A percentile compares a stretch with the other conserved stretches of the same genome.
These are phyloP conservation scores for Apostichopus leukothele DNA, from an alignment of 53 echinoderm and acorn worm genomes.

Conservation along the genomic window DNA sequence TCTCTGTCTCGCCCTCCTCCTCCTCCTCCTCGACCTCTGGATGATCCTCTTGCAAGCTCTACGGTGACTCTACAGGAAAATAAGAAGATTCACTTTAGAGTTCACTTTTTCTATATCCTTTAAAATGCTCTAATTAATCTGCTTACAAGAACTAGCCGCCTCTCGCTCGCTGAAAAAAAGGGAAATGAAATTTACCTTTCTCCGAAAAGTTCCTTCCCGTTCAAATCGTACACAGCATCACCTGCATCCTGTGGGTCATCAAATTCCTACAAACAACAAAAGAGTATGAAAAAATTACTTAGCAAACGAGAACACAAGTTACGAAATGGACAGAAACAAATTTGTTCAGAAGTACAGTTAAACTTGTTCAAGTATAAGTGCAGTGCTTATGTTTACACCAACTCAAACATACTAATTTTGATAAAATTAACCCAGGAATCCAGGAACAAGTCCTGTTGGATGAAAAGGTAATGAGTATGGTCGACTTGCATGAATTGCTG, in stretches of 20 bases:
- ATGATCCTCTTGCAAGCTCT: constrained; percentile 91
- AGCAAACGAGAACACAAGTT: no score
- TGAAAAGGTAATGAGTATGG: no score
- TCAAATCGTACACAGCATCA: constrained; percentile 92
- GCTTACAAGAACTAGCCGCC: no score
- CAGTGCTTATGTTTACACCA: not conserved
- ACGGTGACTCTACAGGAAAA: constrained; percentile 70
- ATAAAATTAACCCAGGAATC: no score
- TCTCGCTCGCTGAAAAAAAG: no score
- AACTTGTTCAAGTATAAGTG: not conserved
- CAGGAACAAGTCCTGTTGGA: no score
- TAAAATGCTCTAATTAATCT: no score
- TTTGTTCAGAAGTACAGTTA: not conserved
- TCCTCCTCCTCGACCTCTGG: constrained; percentile 25
- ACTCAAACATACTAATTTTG: not conserved
- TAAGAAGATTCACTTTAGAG: not conserved
- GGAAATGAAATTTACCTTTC: constrained; percentile 64
- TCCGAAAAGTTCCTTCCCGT: constrained; percentile 78
- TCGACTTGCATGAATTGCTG: no score
- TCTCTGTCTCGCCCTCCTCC: constrained; percentile 16
- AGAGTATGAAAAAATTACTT: no score
- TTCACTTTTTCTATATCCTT: no score
- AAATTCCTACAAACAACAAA: constrained; percentile 68
- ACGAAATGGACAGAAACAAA: no score
- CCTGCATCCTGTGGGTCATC: constrained; percentile 93